phyloP scores from a whole-genome alignment of 2,888 invertebrate species.

The Ectobius pallidus region DNA sequence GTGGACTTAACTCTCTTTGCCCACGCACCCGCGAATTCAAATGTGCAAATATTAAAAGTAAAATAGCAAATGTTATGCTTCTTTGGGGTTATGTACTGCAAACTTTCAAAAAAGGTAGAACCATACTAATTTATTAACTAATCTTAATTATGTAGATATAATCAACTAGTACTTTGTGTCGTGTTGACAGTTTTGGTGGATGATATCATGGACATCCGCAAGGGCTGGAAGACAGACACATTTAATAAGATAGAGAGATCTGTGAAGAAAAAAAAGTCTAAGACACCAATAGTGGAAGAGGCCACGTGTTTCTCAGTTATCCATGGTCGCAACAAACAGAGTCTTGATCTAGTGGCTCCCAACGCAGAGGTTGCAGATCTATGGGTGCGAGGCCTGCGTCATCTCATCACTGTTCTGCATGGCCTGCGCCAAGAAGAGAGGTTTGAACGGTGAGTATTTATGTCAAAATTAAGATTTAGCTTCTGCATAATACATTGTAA shows the following conservation, averaged over 20 bases:
- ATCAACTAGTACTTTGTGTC: too few species aligned
- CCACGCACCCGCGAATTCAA: too few species aligned
- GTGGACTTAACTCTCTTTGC: too few species aligned
- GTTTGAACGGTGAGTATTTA: slow-evolving; percentile 47
- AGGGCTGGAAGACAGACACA: slow-evolving; percentile 55
- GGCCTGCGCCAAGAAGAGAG: slow-evolving; percentile 48
- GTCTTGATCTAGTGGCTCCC: slow-evolving; percentile 53
- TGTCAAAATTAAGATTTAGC: too few species aligned
- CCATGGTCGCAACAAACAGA: slow-evolving; percentile 49
- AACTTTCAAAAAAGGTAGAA: too few species aligned
- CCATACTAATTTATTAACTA: too few species aligned
- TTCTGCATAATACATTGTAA: too few species aligned
- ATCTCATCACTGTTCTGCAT: slow-evolving; percentile 49
- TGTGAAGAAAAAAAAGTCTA: slow-evolving; percentile 46
- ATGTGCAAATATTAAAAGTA: too few species aligned
- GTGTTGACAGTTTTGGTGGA: slow-evolving; percentile 51
- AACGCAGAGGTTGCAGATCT: slow-evolving; percentile 48
- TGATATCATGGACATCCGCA: slow-evolving; percentile 53
- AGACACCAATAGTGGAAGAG: slow-evolving; percentile 48
- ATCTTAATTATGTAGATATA: too few species aligned
- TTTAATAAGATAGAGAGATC: slow-evolving; percentile 53
- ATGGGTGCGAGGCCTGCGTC: slow-evolving; percentile 51
- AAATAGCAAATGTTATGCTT: too few species aligned
- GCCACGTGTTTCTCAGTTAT: slow-evolving; percentile 52
- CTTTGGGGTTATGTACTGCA: too few species aligned